Evolutionary conservation across 35 echinoderm and acorn worm genomes (phyloP).

Genomic region (Heliocidaris erythrogramma): DNA sequence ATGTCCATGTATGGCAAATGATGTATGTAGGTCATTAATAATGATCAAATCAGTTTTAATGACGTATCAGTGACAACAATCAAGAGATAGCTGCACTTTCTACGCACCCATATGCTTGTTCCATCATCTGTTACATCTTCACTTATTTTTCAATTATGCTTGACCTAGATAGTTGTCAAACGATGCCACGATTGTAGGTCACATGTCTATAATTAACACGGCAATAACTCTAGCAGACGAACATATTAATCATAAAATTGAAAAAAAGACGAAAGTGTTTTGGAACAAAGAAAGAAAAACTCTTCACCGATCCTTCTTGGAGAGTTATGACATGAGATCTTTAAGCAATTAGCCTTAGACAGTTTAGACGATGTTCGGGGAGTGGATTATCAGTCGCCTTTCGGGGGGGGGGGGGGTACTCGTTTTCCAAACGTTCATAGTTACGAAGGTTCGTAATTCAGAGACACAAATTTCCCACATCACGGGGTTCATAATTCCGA

Average conservation of each 20-base stretch:
- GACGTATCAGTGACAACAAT: neutral
- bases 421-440: too few species aligned
- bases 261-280: neutral
- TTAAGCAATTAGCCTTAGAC: too few species aligned
- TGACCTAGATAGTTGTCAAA: neutral
- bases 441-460: too few species aligned
- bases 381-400: too few species aligned
- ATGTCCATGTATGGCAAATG: too few species aligned
- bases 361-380: too few species aligned
- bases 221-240: neutral
- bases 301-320: neutral
- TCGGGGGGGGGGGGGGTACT: too few species aligned
- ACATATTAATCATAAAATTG: neutral
- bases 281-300: neutral
- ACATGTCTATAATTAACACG: neutral
- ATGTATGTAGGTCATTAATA: neutral
- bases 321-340: too few species aligned
- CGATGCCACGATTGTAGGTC: neutral
- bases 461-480: too few species aligned
- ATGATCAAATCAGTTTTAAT: too few species aligned
- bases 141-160: conserved; percentile 13
- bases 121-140: neutral
- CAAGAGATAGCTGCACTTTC: neutral
- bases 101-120: neutral
- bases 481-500: too few species aligned